Percentiles rank a stretch among this genome's conserved stretches.
Conservation (phyloP, 2,113 vertebrate genomes). For the Nibea albiflora region DNA sequence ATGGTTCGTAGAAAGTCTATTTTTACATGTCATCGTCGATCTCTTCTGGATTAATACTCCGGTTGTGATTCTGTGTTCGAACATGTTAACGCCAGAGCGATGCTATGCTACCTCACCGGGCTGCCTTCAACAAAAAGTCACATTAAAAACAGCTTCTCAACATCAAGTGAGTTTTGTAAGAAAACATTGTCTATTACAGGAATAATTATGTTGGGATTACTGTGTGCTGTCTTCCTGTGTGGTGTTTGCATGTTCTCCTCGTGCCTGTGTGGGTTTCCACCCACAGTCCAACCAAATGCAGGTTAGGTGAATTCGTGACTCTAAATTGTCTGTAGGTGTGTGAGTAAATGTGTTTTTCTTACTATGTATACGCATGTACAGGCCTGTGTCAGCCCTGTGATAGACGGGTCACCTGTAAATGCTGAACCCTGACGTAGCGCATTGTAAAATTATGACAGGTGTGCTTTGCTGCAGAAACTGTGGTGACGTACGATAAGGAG, state of each 20-base stretch:
- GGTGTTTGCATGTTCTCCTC: conserved; percentile 31
- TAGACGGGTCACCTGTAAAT: neutral
- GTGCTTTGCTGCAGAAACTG: neutral
- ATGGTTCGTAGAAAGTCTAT: neutral
- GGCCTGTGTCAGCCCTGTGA: neutral
- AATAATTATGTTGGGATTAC: neutral
- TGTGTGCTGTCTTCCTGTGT: conserved; percentile 10
- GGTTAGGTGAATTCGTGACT: conserved; percentile 52
- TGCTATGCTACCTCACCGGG: neutral
- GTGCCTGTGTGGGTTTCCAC: conserved; percentile 57
- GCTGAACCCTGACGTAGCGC: neutral
- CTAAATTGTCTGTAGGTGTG: conserved; percentile 45
- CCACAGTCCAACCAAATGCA: conserved; percentile 36
- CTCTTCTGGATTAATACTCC: neutral
- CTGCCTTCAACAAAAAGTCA: neutral
- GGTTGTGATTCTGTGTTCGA: neutral
- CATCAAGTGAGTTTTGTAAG: neutral
- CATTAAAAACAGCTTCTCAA: neutral
- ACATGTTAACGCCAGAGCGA: neutral
- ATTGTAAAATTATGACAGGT: neutral
- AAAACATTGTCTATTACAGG: neutral
- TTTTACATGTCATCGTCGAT: neutral
- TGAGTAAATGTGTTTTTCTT: conserved; percentile 15
- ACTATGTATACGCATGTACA: neutral
- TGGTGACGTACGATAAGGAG: neutral